phyloP scores from a whole-genome alignment of 2,888 invertebrate genomes.

The Oscheius myriophilus region DNA sequence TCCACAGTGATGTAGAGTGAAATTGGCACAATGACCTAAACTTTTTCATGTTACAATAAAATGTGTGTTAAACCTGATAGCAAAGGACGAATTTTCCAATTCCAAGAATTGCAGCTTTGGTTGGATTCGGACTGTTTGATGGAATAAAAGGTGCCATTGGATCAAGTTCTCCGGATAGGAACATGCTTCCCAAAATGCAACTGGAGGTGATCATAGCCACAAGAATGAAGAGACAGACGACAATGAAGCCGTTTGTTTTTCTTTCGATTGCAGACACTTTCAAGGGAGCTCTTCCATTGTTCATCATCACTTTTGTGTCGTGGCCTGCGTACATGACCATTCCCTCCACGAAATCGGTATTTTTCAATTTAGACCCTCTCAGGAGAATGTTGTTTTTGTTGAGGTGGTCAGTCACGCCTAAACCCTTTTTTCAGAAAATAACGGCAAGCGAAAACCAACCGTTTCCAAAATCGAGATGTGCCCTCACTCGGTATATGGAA shows the following conservation, averaged over 20 bases:
- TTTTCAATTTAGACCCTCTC: slow-evolving; percentile 91
- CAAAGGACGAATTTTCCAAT: slow-evolving; percentile 55
- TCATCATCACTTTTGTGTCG: slow-evolving; percentile 92
- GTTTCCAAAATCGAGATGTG: slow-evolving; percentile 73
- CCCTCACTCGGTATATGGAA: slow-evolving; percentile 92
- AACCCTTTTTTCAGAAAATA: not conserved
- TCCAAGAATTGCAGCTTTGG: slow-evolving; percentile 43
- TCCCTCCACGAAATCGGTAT: slow-evolving; percentile 94
- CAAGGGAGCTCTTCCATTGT: slow-evolving; percentile 88
- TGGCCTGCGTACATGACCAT: slow-evolving; percentile 95
- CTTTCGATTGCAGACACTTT: slow-evolving; percentile 83
- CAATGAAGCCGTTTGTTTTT: slow-evolving; percentile 81
- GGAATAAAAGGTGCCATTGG: no score
- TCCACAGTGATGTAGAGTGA: slow-evolving; percentile 96
- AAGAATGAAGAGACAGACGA: slow-evolving; percentile 84
- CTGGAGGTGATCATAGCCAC: slow-evolving; percentile 78
- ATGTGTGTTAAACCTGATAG: slow-evolving; percentile 45
- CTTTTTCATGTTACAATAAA: not conserved
- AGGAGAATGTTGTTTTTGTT: slow-evolving; percentile 89
- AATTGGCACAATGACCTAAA: slow-evolving; percentile 90
- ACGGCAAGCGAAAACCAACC: no score
- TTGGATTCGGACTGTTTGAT: slow-evolving; percentile 33
- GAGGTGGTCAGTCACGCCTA: slow-evolving; percentile 50
- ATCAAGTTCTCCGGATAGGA: not conserved
- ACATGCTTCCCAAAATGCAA: slow-evolving; percentile 76